Evolutionary conservation across 2,113 vertebrate species (phyloP).

Genomic region (Marmota flaviventris): DNA sequence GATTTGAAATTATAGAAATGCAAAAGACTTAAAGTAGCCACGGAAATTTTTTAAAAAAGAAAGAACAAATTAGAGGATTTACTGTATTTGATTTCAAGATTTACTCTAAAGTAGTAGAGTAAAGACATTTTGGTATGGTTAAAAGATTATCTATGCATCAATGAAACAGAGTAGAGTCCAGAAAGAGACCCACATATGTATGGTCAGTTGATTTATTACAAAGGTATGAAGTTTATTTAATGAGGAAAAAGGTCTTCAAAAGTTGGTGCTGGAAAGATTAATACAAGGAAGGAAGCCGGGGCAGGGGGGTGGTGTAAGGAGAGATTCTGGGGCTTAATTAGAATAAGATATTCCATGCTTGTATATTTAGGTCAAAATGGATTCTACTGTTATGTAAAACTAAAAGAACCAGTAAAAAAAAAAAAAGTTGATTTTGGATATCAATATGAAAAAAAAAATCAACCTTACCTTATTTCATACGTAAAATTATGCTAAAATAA

Average conservation of each 20-base stretch:
- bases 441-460: background rate
- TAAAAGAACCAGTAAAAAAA: background rate
- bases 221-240: background rate
- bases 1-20: conserved; percentile 6
- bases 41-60: background rate
- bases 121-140: background rate
- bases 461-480: background rate
- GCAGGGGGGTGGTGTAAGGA: no score
- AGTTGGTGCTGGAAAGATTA: background rate
- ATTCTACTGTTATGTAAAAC: no score
- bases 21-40: background rate
- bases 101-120: background rate
- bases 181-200: background rate
- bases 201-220: background rate
- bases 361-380: no score
- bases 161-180: background rate
- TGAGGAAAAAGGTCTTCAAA: background rate
- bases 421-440: background rate
- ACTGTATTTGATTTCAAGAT: background rate
- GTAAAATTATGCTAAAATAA: conserved; percentile 21
- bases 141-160: background rate
- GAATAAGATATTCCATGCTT: no score
- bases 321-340: no score
- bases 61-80: background rate
- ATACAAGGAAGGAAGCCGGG: no score